Percentiles rank a stretch among this genome's conserved stretches.
Evolutionary conservation across 2,797 vertebrate genomes (phyloP).

Genomic region (Alfaro cultratus): DNA sequence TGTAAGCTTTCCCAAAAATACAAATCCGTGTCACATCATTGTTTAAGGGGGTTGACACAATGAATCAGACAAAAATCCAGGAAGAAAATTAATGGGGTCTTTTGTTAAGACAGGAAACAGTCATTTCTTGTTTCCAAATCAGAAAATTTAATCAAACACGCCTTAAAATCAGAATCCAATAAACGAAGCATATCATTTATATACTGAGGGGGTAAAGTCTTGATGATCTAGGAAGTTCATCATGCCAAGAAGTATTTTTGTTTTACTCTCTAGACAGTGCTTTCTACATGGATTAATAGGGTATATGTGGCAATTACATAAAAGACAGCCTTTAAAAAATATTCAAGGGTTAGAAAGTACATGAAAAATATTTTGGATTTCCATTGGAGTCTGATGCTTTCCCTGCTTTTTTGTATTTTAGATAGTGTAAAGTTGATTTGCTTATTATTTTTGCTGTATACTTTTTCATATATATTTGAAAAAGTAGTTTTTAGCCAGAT

Average conservation of each 20-base stretch:
- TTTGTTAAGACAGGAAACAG: neutral
- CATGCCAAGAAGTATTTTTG: too few species aligned
- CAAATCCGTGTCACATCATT: neutral
- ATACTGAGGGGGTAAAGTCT: neutral
- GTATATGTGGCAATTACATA: neutral
- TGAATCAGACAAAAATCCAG: neutral
- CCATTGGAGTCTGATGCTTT: neutral
- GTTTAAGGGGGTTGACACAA: constrained; percentile 6
- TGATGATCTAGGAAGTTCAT: neutral
- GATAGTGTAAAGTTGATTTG: neutral
- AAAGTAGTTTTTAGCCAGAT: neutral
- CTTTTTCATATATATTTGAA: neutral
- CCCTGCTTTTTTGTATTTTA: neutral
- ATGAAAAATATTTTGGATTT: neutral
- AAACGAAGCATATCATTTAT: neutral
- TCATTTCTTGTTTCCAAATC: neutral
- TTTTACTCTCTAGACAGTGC: too few species aligned
- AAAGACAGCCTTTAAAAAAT: neutral
- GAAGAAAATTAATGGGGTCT: neutral
- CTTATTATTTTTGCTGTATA: neutral
- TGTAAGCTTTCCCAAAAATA: neutral
- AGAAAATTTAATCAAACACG: neutral
- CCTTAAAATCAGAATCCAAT: neutral
- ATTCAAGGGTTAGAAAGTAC: neutral
- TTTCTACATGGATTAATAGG: too few species aligned